Evolutionary conservation across 2,888 invertebrate genomes (phyloP).

Genomic region (Colletes collaris): DNA sequence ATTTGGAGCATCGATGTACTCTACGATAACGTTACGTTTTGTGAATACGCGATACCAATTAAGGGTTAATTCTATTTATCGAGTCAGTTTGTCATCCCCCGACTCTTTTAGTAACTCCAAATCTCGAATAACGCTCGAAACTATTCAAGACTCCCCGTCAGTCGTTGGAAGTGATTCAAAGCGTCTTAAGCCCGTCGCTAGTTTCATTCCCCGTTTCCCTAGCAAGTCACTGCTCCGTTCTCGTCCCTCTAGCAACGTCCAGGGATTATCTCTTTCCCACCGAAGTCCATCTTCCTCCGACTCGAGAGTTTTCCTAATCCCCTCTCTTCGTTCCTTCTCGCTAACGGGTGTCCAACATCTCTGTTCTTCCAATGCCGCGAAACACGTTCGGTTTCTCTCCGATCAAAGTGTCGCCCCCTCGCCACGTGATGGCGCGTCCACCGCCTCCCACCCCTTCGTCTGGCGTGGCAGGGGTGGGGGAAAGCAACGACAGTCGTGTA

Average conservation of each 20-base stretch:
- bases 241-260: neutral
- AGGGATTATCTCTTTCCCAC: neutral
- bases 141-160: no score
- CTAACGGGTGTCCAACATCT: no score
- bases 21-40: no score
- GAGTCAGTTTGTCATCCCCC: no score
- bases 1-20: no score
- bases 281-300: neutral
- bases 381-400: neutral
- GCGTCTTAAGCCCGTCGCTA: neutral
- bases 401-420: neutral
- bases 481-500: neutral
- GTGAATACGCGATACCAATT: no score
- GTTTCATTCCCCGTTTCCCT: neutral
- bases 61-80: no score
- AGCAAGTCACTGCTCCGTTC: neutral
- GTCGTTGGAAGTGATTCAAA: neutral
- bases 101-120: no score
- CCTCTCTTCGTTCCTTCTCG: neutral
- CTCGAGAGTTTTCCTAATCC: no score
- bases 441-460: neutral
- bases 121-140: neutral
- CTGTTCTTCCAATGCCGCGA: neutral
- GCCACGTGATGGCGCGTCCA: neutral
- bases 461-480: conserved; percentile 9